A percentile compares a stretch with the other conserved stretches of the same genome.
Evolutionary conservation across 2,888 invertebrate genomes (phyloP).

Genomic region (Eristalis pertinax): DNA sequence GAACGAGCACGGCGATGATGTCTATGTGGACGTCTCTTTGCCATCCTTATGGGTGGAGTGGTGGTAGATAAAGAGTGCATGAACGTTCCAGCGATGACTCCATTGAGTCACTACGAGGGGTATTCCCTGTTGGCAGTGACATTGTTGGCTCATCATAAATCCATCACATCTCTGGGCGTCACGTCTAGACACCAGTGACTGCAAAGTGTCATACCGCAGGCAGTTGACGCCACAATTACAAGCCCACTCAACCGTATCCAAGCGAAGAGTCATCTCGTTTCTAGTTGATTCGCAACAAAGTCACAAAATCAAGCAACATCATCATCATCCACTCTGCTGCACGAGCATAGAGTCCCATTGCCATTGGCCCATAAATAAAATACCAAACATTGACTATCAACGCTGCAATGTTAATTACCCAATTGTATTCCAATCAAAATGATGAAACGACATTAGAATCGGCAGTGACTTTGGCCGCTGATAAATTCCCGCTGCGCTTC

Average conservation of each 20-base stretch:
- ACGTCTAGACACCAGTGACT: conserved; percentile 62
- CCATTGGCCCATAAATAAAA: conserved; percentile 71
- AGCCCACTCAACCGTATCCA: conserved; percentile 61
- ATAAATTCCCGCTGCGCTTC: conserved; percentile 62
- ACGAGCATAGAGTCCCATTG: conserved; percentile 35
- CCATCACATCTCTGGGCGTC: conserved; percentile 33
- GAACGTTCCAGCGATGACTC: neutral
- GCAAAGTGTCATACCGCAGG: conserved; percentile 59
- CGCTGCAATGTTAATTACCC: conserved; percentile 71
- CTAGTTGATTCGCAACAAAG: no score
- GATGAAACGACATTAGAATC: conserved; percentile 72
- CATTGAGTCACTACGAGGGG: neutral
- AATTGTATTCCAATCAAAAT: conserved; percentile 72
- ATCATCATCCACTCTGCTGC: neutral
- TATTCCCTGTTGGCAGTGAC: conserved; percentile 3
- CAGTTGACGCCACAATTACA: conserved; percentile 71
- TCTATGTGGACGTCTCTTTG: neutral
- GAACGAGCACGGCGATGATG: neutral
- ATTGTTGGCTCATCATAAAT: conserved; percentile 49
- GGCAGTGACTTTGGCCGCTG: conserved; percentile 69
- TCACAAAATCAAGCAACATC: neutral
- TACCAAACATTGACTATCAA: conserved; percentile 67
- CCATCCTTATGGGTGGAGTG: neutral
- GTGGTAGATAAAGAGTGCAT: neutral
- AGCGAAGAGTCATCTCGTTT: neutral